A percentile compares a stretch with the other conserved stretches of the same genome.
phyloP scores from a whole-genome alignment of 2,797 vertebrate genomes.

The Pangasius macronema region DNA sequence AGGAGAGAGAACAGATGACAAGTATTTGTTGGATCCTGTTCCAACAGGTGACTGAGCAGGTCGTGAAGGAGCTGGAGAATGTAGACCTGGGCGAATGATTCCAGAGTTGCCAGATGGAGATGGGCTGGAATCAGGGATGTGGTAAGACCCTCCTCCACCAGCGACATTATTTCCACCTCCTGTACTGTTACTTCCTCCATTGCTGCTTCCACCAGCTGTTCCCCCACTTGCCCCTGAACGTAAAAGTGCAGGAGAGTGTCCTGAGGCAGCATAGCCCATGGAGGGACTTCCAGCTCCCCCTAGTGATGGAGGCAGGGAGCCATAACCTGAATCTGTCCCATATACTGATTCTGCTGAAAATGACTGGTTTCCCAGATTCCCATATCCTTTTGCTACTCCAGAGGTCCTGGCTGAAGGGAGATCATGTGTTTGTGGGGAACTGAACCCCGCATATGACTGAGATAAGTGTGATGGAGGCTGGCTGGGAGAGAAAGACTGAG shows the following conservation, averaged over 20 bases:
- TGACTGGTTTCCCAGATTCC: constrained; percentile 75
- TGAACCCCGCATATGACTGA: constrained; percentile 84
- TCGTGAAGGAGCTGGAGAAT: constrained; percentile 84
- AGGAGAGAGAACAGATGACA: constrained; percentile 88
- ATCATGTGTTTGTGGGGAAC: constrained; percentile 87
- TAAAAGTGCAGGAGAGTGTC: constrained; percentile 90
- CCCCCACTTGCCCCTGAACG: constrained; percentile 80
- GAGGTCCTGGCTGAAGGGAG: constrained; percentile 75
- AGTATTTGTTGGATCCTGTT: constrained; percentile 82
- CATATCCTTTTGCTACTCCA: constrained; percentile 75
- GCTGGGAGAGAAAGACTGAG: constrained; percentile 81
- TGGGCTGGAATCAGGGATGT: constrained; percentile 84
- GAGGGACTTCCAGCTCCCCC: constrained; percentile 88
- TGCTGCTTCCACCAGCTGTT: constrained; percentile 73
- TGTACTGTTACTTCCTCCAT: constrained; percentile 71
- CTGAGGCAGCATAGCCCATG: constrained; percentile 84
- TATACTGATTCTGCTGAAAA: constrained; percentile 77
- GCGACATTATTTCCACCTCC: constrained; percentile 70
- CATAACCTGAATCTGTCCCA: constrained; percentile 77
- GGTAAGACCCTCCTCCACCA: constrained; percentile 74
- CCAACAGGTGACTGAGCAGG: constrained; percentile 78
- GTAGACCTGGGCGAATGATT: constrained; percentile 87
- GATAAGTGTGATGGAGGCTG: constrained; percentile 77
- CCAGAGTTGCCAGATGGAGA: constrained; percentile 83
- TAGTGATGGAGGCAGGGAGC: constrained; percentile 77